Evolutionary conservation across 2,113 vertebrate species (phyloP).

Genomic region (Myxocyprinus asiaticus): DNA sequence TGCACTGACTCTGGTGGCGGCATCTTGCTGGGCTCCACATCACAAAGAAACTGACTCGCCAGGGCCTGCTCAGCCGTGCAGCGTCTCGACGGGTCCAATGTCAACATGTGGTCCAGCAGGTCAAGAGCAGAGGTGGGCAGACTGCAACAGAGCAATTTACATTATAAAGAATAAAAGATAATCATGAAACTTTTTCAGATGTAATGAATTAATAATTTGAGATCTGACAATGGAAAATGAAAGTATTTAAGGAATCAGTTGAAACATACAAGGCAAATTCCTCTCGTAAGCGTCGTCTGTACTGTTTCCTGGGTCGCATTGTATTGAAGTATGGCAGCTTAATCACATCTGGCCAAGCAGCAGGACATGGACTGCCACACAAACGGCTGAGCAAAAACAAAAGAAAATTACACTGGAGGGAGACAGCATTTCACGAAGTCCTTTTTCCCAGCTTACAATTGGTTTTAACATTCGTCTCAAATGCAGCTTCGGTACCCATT

Average conservation of each 20-base stretch:
- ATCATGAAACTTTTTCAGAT: too few species aligned
- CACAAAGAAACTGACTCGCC: slow-evolving; percentile 88
- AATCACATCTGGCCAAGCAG: slow-evolving; percentile 96
- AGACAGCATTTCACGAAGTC: not conserved
- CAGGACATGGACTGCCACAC: slow-evolving; percentile 95
- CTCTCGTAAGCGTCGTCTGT: slow-evolving; percentile 90
- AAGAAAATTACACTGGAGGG: not conserved
- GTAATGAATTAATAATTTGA: too few species aligned
- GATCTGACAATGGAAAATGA: too few species aligned
- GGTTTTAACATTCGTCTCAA: too few species aligned
- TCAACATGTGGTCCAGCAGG: slow-evolving; percentile 96
- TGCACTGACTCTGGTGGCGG: slow-evolving; percentile 92
- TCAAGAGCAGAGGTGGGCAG: slow-evolving; percentile 80
- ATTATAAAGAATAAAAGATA: not conserved
- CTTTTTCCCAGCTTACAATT: not conserved
- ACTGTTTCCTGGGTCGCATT: slow-evolving; percentile 99
- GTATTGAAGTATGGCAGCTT: slow-evolving; percentile 98
- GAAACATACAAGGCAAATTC: slow-evolving; percentile 90
- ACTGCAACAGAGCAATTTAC: not conserved
- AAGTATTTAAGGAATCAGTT: not conserved
- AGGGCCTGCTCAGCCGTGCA: slow-evolving; percentile 94
- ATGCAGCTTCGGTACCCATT: too few species aligned
- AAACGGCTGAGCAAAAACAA: slow-evolving; percentile 79
- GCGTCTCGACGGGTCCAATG: slow-evolving; percentile 90
- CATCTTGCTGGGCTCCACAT: slow-evolving; percentile 95